Evolutionary conservation across 1,140 invertebrate genomes (phyloP), one percentile per base, ranked within the genome.

Genomic region (Littorina saxatilis): DNA sequence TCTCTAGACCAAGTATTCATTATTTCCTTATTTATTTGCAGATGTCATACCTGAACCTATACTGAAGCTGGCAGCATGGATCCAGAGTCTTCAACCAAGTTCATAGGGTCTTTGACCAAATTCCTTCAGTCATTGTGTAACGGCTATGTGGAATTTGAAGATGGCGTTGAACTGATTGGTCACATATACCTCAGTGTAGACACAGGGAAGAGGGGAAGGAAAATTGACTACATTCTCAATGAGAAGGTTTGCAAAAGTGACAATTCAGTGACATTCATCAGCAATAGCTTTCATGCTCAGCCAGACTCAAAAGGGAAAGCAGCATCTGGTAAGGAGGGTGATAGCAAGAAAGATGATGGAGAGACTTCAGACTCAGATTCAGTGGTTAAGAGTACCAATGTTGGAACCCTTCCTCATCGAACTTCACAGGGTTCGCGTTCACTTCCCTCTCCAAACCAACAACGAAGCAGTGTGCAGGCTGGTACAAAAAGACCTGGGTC

Each of bases 201-300:
- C 52, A 76, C 79, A 72, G 79, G 75, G 20, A 78, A 63, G 35
- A 80, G 50, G 0, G 74, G 63, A 29, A 83, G 77, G 29, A 83
- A 83, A 74, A 74, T 84, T n/a, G 75, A 84, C 50, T 84, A 84
- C 61, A 79, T 85, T n/a, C 61, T 84, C 32, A 84, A 84, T 84
- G 83, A 84, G 63, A 84, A 84, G 79, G 83, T 84, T 2, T 84
- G 83, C 50, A 84, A 84, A 75, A 84, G 76, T 81, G 83, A 81
- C 40, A 81, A 84, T 43, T 81, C 83, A 11, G 73, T 81, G 23
- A 84, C 83, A 23, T 84, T 84, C 43, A 81, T 84, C 55, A 84
- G 83, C 68, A 84, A 84, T 55, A 84, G 83, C 47, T 84, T 84
- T 78, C 83, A 84, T 81, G 83, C 83, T n/a, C 82, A 80, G 35